Evolutionary conservation across 37 sponge, comb jelly and placozoan species (phyloP).

Genomic region (Ianthella basta): DNA sequence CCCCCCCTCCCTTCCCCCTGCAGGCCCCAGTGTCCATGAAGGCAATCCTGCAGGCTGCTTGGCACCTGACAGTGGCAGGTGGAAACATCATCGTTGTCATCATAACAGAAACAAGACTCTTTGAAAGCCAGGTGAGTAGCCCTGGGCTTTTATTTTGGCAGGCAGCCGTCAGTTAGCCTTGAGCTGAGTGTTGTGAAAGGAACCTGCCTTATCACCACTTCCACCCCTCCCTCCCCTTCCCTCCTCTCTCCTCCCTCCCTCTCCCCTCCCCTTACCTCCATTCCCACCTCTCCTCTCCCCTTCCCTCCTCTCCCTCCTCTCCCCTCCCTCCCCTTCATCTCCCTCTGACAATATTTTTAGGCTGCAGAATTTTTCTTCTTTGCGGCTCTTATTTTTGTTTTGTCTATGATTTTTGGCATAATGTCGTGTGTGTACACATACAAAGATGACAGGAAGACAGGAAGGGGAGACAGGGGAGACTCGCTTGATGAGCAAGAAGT

Average conservation of each 20-base stretch:
- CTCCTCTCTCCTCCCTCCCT: background rate
- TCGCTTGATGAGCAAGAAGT: background rate
- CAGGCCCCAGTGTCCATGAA: slow-evolving; percentile 99
- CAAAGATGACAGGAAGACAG: slow-evolving; percentile 29
- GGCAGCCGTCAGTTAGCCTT: background rate
- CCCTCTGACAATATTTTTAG: slow-evolving; percentile 32
- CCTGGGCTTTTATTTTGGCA: no score
- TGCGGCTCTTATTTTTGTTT: slow-evolving; percentile 70
- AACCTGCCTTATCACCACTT: background rate
- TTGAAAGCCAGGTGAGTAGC: slow-evolving; percentile 82
- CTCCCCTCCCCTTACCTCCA: no score
- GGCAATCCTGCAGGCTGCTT: slow-evolving; percentile 91
- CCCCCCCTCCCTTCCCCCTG: background rate
- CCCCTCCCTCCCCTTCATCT: background rate
- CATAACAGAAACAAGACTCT: slow-evolving; percentile 77
- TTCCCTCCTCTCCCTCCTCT: no score
- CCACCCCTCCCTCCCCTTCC: background rate
- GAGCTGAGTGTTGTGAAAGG: background rate
- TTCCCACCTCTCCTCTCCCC: no score
- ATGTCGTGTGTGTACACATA: slow-evolving; percentile 89
- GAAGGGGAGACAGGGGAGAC: background rate
- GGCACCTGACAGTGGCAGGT: slow-evolving; percentile 92
- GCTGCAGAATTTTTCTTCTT: slow-evolving; percentile 93
- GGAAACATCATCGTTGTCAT: slow-evolving; percentile 96
- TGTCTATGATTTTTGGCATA: slow-evolving; percentile 78